Conservation (phyloP, 2,797 vertebrate genomes). For the Gymnoscopelus microlampas region DNA sequence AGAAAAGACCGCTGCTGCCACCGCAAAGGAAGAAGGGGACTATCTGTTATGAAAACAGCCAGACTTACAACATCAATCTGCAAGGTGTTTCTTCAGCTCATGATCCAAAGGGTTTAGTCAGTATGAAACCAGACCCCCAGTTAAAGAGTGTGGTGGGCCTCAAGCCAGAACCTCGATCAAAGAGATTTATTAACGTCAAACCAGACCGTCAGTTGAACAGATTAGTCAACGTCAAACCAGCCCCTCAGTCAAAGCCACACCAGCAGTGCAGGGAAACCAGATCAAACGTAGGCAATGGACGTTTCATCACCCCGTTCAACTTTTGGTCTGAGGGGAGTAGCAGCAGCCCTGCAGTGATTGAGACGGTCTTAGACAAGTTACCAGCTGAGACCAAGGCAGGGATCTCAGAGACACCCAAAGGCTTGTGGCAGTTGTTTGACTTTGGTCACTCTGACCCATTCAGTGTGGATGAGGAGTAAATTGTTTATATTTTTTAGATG, state of each 20-base stretch:
- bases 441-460: constrained; percentile 62
- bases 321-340: constrained; percentile 76
- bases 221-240: not conserved
- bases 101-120: constrained; percentile 1
- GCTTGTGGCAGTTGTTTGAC: constrained; percentile 79
- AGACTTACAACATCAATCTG: constrained; percentile 32
- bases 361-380: constrained; percentile 67
- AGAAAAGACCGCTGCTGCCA: constrained; percentile 63
- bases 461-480: constrained; percentile 27
- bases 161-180: constrained; percentile 18
- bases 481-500: not conserved
- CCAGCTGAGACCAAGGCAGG: constrained; percentile 33
- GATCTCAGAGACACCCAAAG: constrained; percentile 38
- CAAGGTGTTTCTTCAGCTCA: constrained; percentile 11
- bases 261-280: not conserved
- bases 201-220: constrained; percentile 10
- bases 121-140: constrained; percentile 5
- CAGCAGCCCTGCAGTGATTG: constrained; percentile 41
- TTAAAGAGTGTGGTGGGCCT: not conserved
- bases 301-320: constrained; percentile 63
- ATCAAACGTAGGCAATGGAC: constrained; percentile 9
- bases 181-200: not conserved
- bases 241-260: not conserved
- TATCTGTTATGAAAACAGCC: constrained; percentile 51
- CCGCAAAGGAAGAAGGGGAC: constrained; percentile 50